Conservation (phyloP, 2,888 invertebrate genomes). For the Chironomus tentans region DNA sequence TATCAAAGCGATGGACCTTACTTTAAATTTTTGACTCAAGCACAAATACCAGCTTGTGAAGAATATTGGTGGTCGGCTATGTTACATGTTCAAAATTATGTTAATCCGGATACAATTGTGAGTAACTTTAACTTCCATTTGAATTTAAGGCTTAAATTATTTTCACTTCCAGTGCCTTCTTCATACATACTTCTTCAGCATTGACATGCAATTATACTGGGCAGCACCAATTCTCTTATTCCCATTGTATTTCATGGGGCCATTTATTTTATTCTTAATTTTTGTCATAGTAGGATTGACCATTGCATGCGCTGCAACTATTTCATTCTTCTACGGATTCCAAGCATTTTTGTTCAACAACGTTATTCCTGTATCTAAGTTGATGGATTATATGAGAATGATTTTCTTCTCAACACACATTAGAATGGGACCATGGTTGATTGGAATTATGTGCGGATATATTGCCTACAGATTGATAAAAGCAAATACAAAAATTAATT, state of each 20-base stretch:
- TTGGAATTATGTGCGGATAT: not conserved
- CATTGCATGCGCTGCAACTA: not conserved
- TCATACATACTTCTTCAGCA: not conserved
- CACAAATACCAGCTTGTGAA: not conserved
- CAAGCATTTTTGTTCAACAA: not conserved
- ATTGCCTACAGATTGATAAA: not conserved
- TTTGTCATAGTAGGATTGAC: not conserved
- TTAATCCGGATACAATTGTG: not conserved
- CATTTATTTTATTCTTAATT: not conserved
- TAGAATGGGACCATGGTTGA: not conserved
- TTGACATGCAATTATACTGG: slow-evolving; percentile 7
- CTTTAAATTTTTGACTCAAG: not conserved
- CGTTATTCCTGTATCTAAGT: not conserved
- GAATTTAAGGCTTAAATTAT: too few species aligned
- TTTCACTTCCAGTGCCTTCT: not conserved
- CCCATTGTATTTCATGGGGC: not conserved
- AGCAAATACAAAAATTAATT: not conserved
- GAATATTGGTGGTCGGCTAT: slow-evolving; percentile 1
- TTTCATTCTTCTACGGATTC: not conserved
- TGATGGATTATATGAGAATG: not conserved
- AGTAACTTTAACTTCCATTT: not conserved
- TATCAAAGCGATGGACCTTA: not conserved
- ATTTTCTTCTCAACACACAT: not conserved
- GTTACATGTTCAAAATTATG: not conserved
- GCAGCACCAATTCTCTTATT: not conserved